Base-by-base conservation (phyloP, 2,797 vertebrate species). In the Oreortyx pictus region DNA sequence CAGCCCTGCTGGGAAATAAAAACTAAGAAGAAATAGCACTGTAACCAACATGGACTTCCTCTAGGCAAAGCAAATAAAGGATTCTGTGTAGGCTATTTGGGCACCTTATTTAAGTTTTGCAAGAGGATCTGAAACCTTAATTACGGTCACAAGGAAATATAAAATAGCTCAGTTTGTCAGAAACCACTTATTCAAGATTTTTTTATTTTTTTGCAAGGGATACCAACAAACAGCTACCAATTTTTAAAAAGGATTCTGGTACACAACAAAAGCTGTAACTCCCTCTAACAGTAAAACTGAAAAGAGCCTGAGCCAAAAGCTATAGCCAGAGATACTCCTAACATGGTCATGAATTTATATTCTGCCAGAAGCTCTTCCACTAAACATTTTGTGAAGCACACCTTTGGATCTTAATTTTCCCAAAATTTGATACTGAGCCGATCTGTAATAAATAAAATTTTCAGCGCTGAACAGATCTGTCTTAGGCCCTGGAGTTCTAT, bases 81-180 rank as follows among this genome's bases (percentile, higher is more conserved):
- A 78, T 46, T 37, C 92, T 93, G 88, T 78, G 39, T 67, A 85
- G 91, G 65, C 83, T 93, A 80, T 82, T 95, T 72, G 95, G 71
- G 80, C 85, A 92, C 82, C 64, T 88, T 95, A 93, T 94, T 95
- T 89, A 91, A 88, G 59, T 85, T 93, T 82, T 91, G 80, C 66
- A 77, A 94, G 82, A 89, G 61, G 74, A 89, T 67, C 74, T 92
- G 71, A 91, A 92, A 77, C 41, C 39, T 31, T 82, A 91, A 88
- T 29, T 49, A 80, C 84, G 17, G 87, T 79, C 61, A 52, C 5
- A 5, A 27, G 43, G 61, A 92, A 89, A 84, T 84, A 84, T 33
- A 46, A 82, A 82, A 94, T 74, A 82, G 17, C n/a, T 70, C 46
- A 19, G n/a, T 71, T 86, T 64, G 54, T 49, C 50, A 71, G 77